phyloP scores from a whole-genome alignment of 37 sponge, comb jelly and placozoan genomes.

The Corticium candelabrum region DNA sequence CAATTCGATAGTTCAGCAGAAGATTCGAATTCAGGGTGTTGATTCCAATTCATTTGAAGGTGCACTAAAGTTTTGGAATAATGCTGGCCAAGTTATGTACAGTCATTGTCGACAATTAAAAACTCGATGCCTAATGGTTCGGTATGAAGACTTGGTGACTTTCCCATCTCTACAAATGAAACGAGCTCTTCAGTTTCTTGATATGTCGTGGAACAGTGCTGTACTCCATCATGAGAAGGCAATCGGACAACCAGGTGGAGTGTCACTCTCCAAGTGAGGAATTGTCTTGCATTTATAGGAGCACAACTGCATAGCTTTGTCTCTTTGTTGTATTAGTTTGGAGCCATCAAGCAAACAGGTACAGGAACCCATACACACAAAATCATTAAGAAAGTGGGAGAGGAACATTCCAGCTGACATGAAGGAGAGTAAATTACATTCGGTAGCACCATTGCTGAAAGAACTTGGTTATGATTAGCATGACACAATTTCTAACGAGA shows the following conservation, averaged over 20 bases:
- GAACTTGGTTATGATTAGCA: neutral
- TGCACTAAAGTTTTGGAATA: conserved; percentile 74
- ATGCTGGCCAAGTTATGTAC: conserved; percentile 38
- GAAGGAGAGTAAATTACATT: neutral
- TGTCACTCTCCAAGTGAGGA: conserved; percentile 59
- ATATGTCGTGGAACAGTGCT: conserved; percentile 59
- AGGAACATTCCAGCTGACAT: conserved; percentile 29
- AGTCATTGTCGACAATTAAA: conserved; percentile 17
- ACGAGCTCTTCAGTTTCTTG: conserved; percentile 41
- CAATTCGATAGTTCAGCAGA: conserved; percentile 67
- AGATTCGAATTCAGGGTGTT: conserved; percentile 72
- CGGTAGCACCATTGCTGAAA: neutral
- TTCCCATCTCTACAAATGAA: conserved; percentile 41
- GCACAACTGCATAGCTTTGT: neutral
- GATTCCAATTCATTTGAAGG: conserved; percentile 36
- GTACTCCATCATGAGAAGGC: conserved; percentile 62
- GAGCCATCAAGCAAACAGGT: conserved; percentile 81
- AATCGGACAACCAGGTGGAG: conserved; percentile 25
- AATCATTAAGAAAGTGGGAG: conserved; percentile 55
- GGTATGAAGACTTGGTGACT: conserved; percentile 65
- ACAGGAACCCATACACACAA: conserved; percentile 40
- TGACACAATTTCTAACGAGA: no score
- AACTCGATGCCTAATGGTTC: conserved; percentile 35
- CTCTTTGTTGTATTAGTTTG: conserved; percentile 23
- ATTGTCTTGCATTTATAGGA: neutral